Base-by-base conservation (phyloP, 2,888 invertebrate species). In the Hirtodrosophila cameraria region DNA sequence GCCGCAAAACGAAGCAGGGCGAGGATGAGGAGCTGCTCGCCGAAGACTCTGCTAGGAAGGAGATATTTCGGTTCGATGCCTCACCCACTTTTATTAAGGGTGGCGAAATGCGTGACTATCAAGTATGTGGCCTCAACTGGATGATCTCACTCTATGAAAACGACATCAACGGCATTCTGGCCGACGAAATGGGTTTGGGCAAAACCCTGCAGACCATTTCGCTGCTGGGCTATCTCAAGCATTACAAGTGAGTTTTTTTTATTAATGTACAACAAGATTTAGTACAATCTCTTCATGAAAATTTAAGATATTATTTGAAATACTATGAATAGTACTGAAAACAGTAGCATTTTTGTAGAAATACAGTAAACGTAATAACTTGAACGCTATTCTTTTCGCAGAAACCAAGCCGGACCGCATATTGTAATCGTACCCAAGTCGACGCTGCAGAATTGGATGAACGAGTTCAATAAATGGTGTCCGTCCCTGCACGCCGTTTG, bases 121-220 rank as follows among this genome's bases (percentile, higher is more conserved):
- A 99, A 92, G 94, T 99, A 11, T 93, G 99, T 49, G 99, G 99
- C 53, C 93, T 99, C 2, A 99, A 99, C 90, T 99, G 99, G 99
- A 99, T 99, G 97, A 98, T 99, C 77, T 98, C 98, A 0, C 92
- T 99, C 0, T 98, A 98, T 91, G 98, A 99, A 91, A 98, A 99
- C 92, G 98, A 99, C 35, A 99, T 99, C 70, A 99, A 99, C 91
- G 99, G 99, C 55, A 99, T 99, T 73, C 91, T 99, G 67, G 99
- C 99, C 35, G 99, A 99, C 92, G 99, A 99, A 92, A 99, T 99
- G 99, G 99, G 99, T 92, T 92, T 99, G 11, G 99, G 99, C 50
- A 99, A 99, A 93, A 99, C 99, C 0, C 92, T 99, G 20, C 99
- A 99, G 91, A 99, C 99, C 0, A 99, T 99, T 70, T 98, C 99